Base-by-base conservation (phyloP, 2,888 invertebrate species). In the Lasioglossum lativentre region DNA sequence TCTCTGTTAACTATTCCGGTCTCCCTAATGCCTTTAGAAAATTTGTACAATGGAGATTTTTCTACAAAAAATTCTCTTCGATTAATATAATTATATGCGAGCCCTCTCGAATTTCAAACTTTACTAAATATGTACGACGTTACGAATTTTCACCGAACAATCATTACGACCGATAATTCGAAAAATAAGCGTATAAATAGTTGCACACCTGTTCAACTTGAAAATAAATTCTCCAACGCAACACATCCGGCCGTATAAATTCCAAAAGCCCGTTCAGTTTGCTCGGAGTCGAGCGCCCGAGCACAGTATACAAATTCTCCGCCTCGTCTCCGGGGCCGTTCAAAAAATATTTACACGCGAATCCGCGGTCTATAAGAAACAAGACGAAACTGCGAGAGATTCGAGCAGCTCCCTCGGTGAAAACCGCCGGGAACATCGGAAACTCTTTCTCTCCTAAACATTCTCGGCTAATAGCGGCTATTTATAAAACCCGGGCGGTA, bases 401-500 rank as follows among this genome's bases (percentile, higher is more conserved):
- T 34, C 66, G 66, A 66, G 34, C 19, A 34, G 5, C 34, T 1
- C 34, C 3, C 63, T 30, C 19, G 34, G 66, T 3, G 34, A 66
- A 30, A 66, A 66, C 66, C 34, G 66, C 34, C 19, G 66, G 16
- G 1, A 59, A 16, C 66, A 66, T 66, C 34, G 66, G 30, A 34
- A 66, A 66, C 66, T 66, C 34, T 66, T 66, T 66, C 66, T 34
- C 66, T 34, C 19, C 34, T 19, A 66, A 66, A 66, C 66, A 34
- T 68, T 47, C 45, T 38, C n/a, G 6, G 19, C 47, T n/a, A 34
- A 66, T 76, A 76, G 63, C 30, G 76, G n/a, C 45, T 76, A 68
- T 76, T 76, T 76, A 76, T 76, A 66, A n/a, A 45, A 59, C 23
- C 47, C 63, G n/a, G 63, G 5, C 42, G 75, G 59, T 66, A 34